phyloP scores from a whole-genome alignment of 2,888 invertebrate genomes.

The Tinea semifulvella region DNA sequence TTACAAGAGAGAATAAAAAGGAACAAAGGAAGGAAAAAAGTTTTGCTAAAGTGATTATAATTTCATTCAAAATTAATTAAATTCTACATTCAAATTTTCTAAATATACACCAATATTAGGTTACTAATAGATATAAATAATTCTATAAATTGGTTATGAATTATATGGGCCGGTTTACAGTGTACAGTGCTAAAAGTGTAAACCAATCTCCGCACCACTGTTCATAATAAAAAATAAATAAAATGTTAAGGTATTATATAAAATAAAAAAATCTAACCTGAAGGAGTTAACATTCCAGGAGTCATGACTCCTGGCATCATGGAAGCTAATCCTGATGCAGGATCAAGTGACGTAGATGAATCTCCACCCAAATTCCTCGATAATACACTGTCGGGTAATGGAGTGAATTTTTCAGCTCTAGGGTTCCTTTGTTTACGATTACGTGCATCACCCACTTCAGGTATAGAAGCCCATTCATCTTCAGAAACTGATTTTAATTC shows the following conservation, averaged over 20 bases:
- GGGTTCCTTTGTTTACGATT: constrained; percentile 97
- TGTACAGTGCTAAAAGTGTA: no score
- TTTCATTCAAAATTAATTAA: no score
- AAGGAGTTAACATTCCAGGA: constrained; percentile 87
- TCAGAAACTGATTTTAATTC: constrained; percentile 84
- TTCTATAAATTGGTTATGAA: no score
- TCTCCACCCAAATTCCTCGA: constrained; percentile 88
- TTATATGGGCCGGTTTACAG: no score
- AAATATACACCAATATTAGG: no score
- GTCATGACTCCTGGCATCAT: constrained; percentile 88
- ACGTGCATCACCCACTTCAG: constrained; percentile 99
- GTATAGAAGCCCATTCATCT: constrained; percentile 96
- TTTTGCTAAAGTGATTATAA: no score
- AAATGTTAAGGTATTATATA: neutral
- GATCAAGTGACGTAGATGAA: constrained; percentile 80
- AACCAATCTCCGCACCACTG: no score
- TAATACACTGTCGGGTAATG: constrained; percentile 95
- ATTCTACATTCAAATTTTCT: no score
- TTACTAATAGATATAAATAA: no score
- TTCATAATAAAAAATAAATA: no score
- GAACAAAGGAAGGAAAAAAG: no score
- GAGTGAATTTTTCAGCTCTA: constrained; percentile 95
- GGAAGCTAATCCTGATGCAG: constrained; percentile 84
- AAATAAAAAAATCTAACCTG: constrained; percentile 65
- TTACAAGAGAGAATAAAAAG: no score